Percentiles rank a stretch among this genome's conserved stretches.
Evolutionary conservation across 2,888 invertebrate genomes (phyloP).

Genomic region (Sialis fuliginosa): DNA sequence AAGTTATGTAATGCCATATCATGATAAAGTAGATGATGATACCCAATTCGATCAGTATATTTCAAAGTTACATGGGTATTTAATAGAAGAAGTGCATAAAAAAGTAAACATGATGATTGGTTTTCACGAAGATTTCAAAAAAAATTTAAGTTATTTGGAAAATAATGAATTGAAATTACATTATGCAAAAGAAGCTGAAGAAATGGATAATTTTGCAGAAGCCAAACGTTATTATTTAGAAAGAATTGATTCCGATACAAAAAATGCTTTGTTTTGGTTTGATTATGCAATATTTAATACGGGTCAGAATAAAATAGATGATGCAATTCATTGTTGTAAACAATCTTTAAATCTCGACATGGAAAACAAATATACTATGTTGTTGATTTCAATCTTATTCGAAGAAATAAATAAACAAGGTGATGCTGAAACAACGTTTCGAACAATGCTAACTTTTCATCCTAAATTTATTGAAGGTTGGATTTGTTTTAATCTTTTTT

Average conservation of each 20-base stretch:
- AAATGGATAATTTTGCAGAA: conserved; percentile 14
- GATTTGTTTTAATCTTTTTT: conserved; percentile 20
- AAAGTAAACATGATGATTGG: conserved; percentile 3
- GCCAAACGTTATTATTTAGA: conserved; percentile 21
- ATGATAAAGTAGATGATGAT: conserved; percentile 1
- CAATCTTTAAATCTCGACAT: conserved; percentile 17
- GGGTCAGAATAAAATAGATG: conserved; percentile 15
- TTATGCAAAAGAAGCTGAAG: conserved; percentile 22
- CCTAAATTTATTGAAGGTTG: conserved; percentile 21
- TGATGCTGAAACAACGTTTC: conserved; percentile 22
- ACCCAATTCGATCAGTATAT: conserved; percentile 13
- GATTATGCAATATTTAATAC: conserved; percentile 21
- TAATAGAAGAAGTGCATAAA: conserved; percentile 16
- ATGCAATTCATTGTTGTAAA: conserved; percentile 19
- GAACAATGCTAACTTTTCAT: conserved; percentile 16
- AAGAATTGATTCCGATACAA: conserved; percentile 16
- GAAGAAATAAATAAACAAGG: conserved; percentile 14
- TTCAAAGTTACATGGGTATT: conserved; percentile 16
- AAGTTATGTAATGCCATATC: conserved; percentile 4
- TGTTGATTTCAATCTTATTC: conserved; percentile 18
- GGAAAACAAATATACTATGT: conserved; percentile 18
- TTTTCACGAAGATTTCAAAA: not conserved
- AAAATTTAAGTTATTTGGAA: not conserved
- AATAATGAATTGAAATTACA: conserved; percentile 11
- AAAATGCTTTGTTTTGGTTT: conserved; percentile 19